Evolutionary conservation across 2,797 vertebrate species (phyloP).

Genomic region (Heteromormyrus szaboi): DNA sequence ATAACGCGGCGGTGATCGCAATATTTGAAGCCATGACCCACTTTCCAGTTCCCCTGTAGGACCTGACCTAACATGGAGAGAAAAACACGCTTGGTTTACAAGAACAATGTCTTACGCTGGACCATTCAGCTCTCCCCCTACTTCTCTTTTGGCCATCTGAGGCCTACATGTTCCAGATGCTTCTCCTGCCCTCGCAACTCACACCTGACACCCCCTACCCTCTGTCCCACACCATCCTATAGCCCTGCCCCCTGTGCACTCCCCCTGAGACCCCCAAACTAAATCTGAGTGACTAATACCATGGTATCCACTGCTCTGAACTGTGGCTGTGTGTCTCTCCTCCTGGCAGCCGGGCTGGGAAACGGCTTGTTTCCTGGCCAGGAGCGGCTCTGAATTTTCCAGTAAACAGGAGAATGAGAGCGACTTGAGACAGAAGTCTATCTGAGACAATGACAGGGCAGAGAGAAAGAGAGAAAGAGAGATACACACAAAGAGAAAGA

Average conservation of each 20-base stretch:
- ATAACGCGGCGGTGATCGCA: not conserved
- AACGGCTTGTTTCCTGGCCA: slow-evolving; percentile 50
- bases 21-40: not conserved
- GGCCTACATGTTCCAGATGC: not conserved
- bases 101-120: not conserved
- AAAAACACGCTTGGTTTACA: not conserved
- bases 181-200: not conserved
- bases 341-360: slow-evolving; percentile 53
- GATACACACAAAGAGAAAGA: slow-evolving; percentile 23
- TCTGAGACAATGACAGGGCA: slow-evolving; percentile 39
- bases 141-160: not conserved
- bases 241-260: slow-evolving; percentile 16
- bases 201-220: not conserved
- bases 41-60: not conserved
- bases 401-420: slow-evolving; percentile 48
- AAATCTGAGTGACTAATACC: slow-evolving; percentile 48
- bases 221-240: not conserved
- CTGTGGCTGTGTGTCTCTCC: slow-evolving; percentile 53
- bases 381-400: slow-evolving; percentile 49
- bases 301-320: slow-evolving; percentile 65
- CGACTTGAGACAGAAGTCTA: slow-evolving; percentile 40
- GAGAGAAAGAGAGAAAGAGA: slow-evolving; percentile 32
- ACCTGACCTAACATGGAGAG: not conserved
- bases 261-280: slow-evolving; percentile 27
- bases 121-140: not conserved